phyloP scores from a whole-genome alignment of 2,797 vertebrate genomes.

The Lacerta bilineata region DNA sequence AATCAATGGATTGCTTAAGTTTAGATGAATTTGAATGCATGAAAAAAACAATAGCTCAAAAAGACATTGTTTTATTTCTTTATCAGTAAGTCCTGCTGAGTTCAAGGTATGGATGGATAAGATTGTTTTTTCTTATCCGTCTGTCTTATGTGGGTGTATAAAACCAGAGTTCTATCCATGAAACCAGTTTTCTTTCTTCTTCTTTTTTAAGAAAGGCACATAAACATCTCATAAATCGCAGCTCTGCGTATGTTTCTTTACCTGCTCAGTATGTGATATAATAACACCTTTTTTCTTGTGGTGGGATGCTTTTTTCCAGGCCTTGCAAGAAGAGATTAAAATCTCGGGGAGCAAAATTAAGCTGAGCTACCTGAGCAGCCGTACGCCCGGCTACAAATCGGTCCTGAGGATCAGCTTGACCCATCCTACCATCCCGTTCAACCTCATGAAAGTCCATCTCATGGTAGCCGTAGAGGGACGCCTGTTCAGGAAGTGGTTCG shows the following conservation, averaged over 20 bases:
- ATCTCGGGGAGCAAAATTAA: slow-evolving; percentile 92
- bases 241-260: slow-evolving; percentile 48
- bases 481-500: slow-evolving; percentile 97
- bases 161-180: slow-evolving; percentile 37
- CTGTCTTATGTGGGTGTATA: slow-evolving; percentile 35
- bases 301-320: slow-evolving; percentile 77
- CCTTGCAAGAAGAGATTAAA: slow-evolving; percentile 91
- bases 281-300: neutral
- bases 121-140: slow-evolving; percentile 44
- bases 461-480: slow-evolving; percentile 98
- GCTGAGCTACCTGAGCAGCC: slow-evolving; percentile 94
- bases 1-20: neutral
- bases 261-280: slow-evolving; percentile 53
- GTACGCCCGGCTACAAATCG: slow-evolving; percentile 95
- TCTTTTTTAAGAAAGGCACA: slow-evolving; percentile 39
- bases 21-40: neutral
- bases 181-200: slow-evolving; percentile 21
- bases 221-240: slow-evolving; percentile 64
- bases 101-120: slow-evolving; percentile 18
- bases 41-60: neutral
- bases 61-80: neutral
- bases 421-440: slow-evolving; percentile 93
- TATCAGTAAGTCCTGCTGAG: neutral
- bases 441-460: slow-evolving; percentile 99
- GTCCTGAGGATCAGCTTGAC: slow-evolving; percentile 93